Evolutionary conservation across 2,888 invertebrate genomes (phyloP).

Genomic region (Cosmopolites sordidus): DNA sequence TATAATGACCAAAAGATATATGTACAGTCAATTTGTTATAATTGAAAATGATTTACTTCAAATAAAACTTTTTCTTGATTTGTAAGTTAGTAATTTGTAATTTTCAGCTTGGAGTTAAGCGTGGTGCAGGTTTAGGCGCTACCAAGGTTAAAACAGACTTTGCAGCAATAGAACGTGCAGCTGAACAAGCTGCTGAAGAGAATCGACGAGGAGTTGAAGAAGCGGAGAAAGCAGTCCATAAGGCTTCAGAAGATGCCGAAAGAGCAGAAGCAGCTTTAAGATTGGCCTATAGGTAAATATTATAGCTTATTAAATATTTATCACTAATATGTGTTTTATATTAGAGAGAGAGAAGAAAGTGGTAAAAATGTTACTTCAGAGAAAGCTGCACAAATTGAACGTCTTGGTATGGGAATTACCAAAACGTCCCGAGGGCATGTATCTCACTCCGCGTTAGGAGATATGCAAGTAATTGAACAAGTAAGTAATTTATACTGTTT

Average conservation of each 20-base stretch:
- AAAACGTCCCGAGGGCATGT: constrained; percentile 61
- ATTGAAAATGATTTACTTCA: too few species aligned
- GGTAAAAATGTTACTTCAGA: constrained; percentile 16
- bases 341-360: constrained; percentile 21
- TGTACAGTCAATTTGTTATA: too few species aligned
- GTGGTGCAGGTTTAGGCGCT: constrained; percentile 82
- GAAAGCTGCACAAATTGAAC: constrained; percentile 83
- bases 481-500: constrained; percentile 43
- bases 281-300: constrained; percentile 58
- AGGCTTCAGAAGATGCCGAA: constrained; percentile 65
- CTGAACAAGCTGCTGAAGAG: constrained; percentile 77
- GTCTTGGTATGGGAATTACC: constrained; percentile 87
- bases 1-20: too few species aligned
- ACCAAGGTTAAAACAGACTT: constrained; percentile 93
- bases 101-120: constrained; percentile 70
- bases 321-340: too few species aligned
- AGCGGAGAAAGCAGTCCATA: constrained; percentile 43
- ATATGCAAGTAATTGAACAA: constrained; percentile 90
- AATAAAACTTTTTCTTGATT: too few species aligned
- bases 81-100: too few species aligned
- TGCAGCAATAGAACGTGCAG: constrained; percentile 88
- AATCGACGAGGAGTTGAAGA: constrained; percentile 46
- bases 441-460: constrained; percentile 82
- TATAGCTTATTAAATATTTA: neutral
- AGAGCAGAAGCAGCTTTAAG: constrained; percentile 58